Evolutionary conservation across 2,113 vertebrate species (phyloP), one percentile per base, ranked within the genome.

Genomic region (Miniopterus natalensis): DNA sequence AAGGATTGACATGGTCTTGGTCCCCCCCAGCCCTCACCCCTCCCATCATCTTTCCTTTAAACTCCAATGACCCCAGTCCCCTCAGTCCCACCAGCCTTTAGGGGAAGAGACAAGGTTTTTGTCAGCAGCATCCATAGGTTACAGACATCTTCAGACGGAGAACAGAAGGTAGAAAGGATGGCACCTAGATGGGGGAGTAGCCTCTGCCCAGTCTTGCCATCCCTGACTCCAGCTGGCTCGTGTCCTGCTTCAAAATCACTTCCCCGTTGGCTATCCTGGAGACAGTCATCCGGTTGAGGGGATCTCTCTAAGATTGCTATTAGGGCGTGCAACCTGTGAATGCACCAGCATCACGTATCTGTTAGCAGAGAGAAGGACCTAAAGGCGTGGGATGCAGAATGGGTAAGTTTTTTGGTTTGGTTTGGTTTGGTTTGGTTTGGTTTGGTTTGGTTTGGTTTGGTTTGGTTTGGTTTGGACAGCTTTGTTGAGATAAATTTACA

Each of bases 301-400:
- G 9, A 11, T 47, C 45, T 81, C 59, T 40, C 42, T 49, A 40
- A 80, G 53, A 15, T 1, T 57, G 10, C 12, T n/a, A 2, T 45
- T 14, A 6, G 5, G 14, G 17, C 6, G 23, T 25, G 57, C 11
- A 17, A 11, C 7, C 0, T 5, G 4, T n/a, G 25, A 5, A 8
- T 5, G 11, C 7, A 5, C 29, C 73, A 55, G 29, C 14, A 5
- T 73, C 59, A 21, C 51, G 3, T 7, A 6, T 25, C 55, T 25
- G 1, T 53, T 18, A 40, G 27, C 31, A 15, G 80, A 71, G 25
- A 66, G 49, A 7, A 36, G 27, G 57, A 13, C 73, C 57, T 20
- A 31, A 29, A 29, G 40, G 47, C n/a, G 2, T 10, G 51, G 25
- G 61, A 25, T 10, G 10, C 7, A 10, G n/a, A 12, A 31, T 15